Conservation (phyloP, 2,113 vertebrate genomes). For the Cyprinus carpio region DNA sequence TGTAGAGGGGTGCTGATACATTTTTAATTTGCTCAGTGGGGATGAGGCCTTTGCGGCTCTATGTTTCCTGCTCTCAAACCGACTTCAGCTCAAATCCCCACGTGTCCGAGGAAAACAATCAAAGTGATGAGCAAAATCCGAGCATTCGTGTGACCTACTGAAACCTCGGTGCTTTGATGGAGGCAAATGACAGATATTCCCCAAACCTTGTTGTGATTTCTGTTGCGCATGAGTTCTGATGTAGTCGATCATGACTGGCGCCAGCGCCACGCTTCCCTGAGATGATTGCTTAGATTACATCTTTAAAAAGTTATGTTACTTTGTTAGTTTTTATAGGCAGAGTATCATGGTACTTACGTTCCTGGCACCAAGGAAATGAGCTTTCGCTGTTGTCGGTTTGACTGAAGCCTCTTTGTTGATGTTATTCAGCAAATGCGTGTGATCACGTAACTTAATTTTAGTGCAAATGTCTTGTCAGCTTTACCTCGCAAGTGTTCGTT, state of each 20-base stretch:
- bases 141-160: constrained; percentile 22
- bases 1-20: constrained; percentile 46
- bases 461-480: background rate
- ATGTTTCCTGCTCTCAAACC: constrained; percentile 55
- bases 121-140: constrained; percentile 58
- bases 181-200: constrained; percentile 56
- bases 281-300: background rate
- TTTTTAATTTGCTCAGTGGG: constrained; percentile 53
- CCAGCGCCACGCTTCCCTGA: background rate
- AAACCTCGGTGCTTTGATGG: constrained; percentile 45
- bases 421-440: background rate
- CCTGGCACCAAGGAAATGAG: background rate
- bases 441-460: background rate
- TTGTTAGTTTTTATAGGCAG: background rate
- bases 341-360: background rate
- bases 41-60: constrained; percentile 32
- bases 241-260: background rate
- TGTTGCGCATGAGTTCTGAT: constrained; percentile 18
- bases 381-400: background rate
- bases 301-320: background rate
- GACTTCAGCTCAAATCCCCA: constrained; percentile 51
- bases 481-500: background rate
- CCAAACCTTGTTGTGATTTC: constrained; percentile 25
- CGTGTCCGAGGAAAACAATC: constrained; percentile 57
- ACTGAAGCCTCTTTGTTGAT: background rate